A percentile compares a stretch with the other conserved stretches of the same genome.
Conservation (phyloP, 2,888 invertebrate species). For the Caenorhabditis parvicauda region DNA sequence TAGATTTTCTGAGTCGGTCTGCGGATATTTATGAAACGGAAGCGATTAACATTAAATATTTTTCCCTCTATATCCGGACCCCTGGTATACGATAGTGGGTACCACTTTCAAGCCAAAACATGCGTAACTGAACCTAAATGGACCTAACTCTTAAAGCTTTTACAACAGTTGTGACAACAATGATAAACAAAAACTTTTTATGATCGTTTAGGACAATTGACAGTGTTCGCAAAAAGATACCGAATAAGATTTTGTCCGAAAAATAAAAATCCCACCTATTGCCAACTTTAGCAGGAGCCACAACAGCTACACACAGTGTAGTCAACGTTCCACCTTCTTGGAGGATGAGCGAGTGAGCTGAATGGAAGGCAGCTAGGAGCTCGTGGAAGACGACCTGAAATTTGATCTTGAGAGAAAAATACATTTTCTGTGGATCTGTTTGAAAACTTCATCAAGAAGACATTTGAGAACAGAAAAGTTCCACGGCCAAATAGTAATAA, state of each 20-base stretch:
- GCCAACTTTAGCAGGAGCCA: constrained; percentile 66
- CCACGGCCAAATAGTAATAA: neutral
- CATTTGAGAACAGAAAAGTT: neutral
- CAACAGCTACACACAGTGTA: constrained; percentile 78
- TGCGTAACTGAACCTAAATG: too few relatives aligned
- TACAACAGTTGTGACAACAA: too few relatives aligned
- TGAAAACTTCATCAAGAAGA: neutral
- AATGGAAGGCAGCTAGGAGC: constrained; percentile 78
- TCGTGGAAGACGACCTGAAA: constrained; percentile 75
- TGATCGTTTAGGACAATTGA: neutral
- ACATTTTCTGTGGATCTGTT: neutral
- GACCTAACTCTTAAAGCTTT: neutral
- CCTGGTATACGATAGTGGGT: too few relatives aligned
- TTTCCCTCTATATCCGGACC: too few relatives aligned
- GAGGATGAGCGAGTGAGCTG: constrained; percentile 80
- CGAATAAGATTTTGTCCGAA: too few relatives aligned
- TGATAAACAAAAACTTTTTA: too few relatives aligned
- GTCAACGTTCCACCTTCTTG: constrained; percentile 79
- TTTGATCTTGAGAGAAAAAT: neutral
- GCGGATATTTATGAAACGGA: too few relatives aligned
- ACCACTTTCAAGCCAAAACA: too few relatives aligned
- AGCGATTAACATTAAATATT: neutral
- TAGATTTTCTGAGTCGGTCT: too few relatives aligned
- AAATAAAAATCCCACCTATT: constrained; percentile 19
- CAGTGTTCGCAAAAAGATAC: too few relatives aligned